A percentile compares a stretch with the other conserved stretches of the same genome.
Conservation (phyloP, 2,888 invertebrate genomes). For the Acanthosepion esculentum region DNA sequence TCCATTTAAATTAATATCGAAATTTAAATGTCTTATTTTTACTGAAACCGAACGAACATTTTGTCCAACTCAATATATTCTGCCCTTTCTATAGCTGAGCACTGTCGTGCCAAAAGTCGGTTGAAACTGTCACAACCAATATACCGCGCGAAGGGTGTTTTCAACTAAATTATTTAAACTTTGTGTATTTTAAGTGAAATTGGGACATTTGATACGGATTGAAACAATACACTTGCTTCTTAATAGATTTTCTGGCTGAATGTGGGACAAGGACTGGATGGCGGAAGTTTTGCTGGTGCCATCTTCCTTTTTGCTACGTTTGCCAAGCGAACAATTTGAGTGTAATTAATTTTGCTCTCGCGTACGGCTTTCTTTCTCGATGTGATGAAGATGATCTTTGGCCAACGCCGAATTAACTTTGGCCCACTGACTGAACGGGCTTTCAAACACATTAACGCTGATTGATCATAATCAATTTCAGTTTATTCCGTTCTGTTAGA, state of each 20-base stretch:
- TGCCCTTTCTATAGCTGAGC: not conserved
- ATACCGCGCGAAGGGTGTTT: not conserved
- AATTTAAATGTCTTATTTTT: too few species aligned
- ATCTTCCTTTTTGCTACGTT: not conserved
- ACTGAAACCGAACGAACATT: not conserved
- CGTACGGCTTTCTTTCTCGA: not conserved
- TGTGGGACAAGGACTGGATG: not conserved
- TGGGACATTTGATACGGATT: not conserved
- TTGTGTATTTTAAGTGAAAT: slow-evolving; percentile 13
- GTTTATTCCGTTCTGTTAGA: not conserved
- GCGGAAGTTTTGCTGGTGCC: not conserved
- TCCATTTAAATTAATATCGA: not conserved
- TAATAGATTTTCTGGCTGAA: not conserved
- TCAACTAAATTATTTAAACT: not conserved
- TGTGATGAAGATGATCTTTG: not conserved
- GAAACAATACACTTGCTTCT: slow-evolving; percentile 33
- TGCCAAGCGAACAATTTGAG: slow-evolving; percentile 33
- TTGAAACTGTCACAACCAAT: not conserved
- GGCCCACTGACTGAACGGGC: not conserved
- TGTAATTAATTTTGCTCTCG: slow-evolving; percentile 33
- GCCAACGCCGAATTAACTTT: not conserved
- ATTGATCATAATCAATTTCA: slow-evolving; percentile 18
- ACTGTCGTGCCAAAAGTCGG: not conserved
- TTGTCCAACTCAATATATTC: not conserved
- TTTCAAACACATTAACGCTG: not conserved